Evolutionary conservation across 2,113 vertebrate genomes (phyloP), one percentile per base, ranked within the genome.

Genomic region (Hymenochirus boettgeri): DNA sequence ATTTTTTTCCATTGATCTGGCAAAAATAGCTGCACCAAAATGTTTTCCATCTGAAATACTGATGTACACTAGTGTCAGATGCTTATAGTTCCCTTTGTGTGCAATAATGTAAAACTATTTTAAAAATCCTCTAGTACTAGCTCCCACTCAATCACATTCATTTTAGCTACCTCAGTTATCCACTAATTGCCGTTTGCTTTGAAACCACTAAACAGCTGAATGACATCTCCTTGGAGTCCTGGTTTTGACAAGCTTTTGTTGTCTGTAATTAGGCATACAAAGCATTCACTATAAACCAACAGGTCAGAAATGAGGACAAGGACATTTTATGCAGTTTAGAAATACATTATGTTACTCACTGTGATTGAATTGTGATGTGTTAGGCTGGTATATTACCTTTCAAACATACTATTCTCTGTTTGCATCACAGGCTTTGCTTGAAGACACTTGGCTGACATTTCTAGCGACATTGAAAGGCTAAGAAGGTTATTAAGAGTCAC

Each of bases 241-340:
- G 26, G 15, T 29, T 39, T 18, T 56, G 25, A 56, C 51, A 46
- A 21, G 35, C 39, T 56, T 51, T 51, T 17, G 25, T 31, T 65
- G 17, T 33, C 52, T 24, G 56, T 56, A 65, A 65, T 56, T 56
- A 56, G 25, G 50, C 61, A 11, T 39, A 47, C 39, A 47, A 47
- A 39, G 51, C 46, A 52, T 19, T 31, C 37, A 17, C 24, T n/a
- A 45, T 23, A 65, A 56, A 42, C 53, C 62, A 56, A 65, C 52
- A 23, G 62, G 39, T 47, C 50, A 12, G 42, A 45, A 33, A 21
- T 46, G 25, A 7, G 18, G 53, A 22, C 62, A 65, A 65, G 62
- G 52, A 56, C 35, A 31, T 51, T 64, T 64, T 54, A 45, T 31
- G 31, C 7, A 31, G 37, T 22, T 65, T 55, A 29, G 19, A 55